Base-by-base conservation (phyloP, 2,113 vertebrate genomes). In the Oreocharis arfaki region DNA sequence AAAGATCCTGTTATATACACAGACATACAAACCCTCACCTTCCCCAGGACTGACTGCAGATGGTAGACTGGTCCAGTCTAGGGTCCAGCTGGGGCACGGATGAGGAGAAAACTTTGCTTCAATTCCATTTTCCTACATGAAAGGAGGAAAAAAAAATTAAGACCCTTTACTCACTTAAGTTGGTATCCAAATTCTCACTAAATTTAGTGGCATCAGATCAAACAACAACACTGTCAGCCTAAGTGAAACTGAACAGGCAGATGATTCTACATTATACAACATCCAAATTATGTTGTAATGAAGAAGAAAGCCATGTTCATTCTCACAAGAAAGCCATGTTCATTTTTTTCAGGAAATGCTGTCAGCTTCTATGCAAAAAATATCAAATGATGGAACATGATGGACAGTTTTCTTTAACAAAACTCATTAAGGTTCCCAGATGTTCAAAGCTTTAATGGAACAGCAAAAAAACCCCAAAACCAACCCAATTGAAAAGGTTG, bases 31-130 rank as follows among this genome's bases (percentile, higher is more conserved):
- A 28, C 11, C 14, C 90, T 91, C 97, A 99, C 99, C 99, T 98
- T 99, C 99, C 79, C 98, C 98, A 85, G 99, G 99, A 97, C 97
- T 99, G 93, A 99, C 99, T 30, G 99, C 98, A 84, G 95, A 95
- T 74, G 99, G 99, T 57, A 99, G 97, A 85, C 33, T 97, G 60
- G 98, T 97, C 99, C 99, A 99, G 16, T 99, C 98, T 86, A 99
- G 95, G 10, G 98, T 98, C 98, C 99, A 99, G 39, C 22, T 79
- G 65, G 99, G 98, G 92, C 97, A 98, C 2, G 99, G 99, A 96
- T 99, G 99, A 57, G 98, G 97, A 88, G 98, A 97, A 96, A 99
- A 99, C 39, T 97, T 95, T 14, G 98, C 98, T 93, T 99, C 98
- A 37, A 99, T 98, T 90, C 98, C 98, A 82, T 97, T 98, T 96